phyloP scores from a whole-genome alignment of 2,888 invertebrate species.

The Neoaliturus tenellus region DNA sequence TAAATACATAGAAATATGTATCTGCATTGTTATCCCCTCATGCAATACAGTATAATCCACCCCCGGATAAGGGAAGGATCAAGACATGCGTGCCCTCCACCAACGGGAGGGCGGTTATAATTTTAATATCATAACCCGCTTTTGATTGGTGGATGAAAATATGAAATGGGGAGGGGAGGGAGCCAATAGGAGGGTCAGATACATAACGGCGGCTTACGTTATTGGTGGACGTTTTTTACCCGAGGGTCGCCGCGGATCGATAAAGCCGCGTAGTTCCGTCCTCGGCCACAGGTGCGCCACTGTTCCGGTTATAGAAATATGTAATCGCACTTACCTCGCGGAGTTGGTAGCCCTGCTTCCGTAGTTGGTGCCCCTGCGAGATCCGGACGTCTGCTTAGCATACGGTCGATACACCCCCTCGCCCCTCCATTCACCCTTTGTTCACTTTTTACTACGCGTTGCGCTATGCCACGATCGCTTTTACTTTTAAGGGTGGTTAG shows the following conservation, averaged over 20 bases:
- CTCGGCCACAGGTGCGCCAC: slow-evolving; percentile 32
- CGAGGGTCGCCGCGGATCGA: slow-evolving; percentile 54
- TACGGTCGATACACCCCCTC: slow-evolving; percentile 22
- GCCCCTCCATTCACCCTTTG: slow-evolving; percentile 43
- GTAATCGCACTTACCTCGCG: slow-evolving; percentile 42
- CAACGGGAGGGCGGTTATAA: slow-evolving; percentile 40
- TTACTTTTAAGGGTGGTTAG: neutral
- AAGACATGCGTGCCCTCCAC: slow-evolving; percentile 35
- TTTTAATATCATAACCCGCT: slow-evolving; percentile 51
- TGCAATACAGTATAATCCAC: neutral
- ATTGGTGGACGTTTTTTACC: slow-evolving; percentile 56
- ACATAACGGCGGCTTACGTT: slow-evolving; percentile 45
- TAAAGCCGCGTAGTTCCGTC: slow-evolving; percentile 38
- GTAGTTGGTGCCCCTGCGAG: slow-evolving; percentile 14
- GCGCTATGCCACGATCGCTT: neutral
- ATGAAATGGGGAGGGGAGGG: slow-evolving; percentile 46
- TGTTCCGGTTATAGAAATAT: slow-evolving; percentile 50
- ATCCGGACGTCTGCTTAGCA: slow-evolving; percentile 37
- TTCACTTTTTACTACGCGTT: slow-evolving; percentile 9
- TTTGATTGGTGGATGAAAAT: slow-evolving; percentile 56
- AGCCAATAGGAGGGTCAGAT: slow-evolving; percentile 44
- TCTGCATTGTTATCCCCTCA: no score
- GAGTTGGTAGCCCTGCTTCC: no score
- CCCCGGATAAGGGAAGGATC: neutral
- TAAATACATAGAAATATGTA: no score